These are phyloP conservation scores for Aselliscus stoliczkanus DNA, from an alignment of 2,797 vertebrate genomes.

Conservation along the genomic window DNA sequence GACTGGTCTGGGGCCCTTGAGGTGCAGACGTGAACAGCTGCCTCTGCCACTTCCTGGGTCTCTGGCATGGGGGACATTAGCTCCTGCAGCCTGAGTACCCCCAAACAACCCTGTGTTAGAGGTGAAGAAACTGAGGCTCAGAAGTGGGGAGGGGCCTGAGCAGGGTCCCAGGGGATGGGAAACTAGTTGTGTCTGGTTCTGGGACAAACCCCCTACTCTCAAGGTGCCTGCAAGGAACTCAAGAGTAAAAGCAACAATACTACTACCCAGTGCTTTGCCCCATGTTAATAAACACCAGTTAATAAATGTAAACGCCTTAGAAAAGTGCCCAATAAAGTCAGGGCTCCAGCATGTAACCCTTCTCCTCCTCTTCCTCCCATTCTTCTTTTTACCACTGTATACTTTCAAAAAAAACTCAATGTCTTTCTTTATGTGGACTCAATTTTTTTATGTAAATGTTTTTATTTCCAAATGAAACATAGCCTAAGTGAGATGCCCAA, in stretches of 20 bases:
- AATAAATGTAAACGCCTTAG: neutral
- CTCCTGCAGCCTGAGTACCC: neutral
- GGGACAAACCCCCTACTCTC: neutral
- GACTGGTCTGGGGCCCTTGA: neutral
- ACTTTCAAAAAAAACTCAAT: no score
- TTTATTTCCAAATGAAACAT: conserved; percentile 4
- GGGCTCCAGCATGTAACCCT: neutral
- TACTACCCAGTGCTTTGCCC: neutral
- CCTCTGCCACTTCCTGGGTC: neutral
- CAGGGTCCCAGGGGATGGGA: neutral
- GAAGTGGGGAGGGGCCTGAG: neutral
- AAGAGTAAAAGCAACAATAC: neutral
- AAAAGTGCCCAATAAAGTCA: neutral
- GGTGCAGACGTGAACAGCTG: neutral
- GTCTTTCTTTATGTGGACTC: neutral
- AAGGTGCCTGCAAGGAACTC: neutral
- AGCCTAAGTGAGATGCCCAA: neutral
- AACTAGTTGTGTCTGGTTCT: neutral
- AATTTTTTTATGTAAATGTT: neutral
- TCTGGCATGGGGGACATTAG: rapidly evolving
- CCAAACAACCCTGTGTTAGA: neutral
- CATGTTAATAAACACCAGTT: neutral
- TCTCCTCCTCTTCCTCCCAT: neutral
- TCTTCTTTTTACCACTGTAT: neutral
- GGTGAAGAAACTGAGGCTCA: neutral